A percentile compares a stretch with the other conserved stretches of the same genome.
phyloP scores from a whole-genome alignment of 2,888 invertebrate genomes.

The Pantelozetes paolii region DNA sequence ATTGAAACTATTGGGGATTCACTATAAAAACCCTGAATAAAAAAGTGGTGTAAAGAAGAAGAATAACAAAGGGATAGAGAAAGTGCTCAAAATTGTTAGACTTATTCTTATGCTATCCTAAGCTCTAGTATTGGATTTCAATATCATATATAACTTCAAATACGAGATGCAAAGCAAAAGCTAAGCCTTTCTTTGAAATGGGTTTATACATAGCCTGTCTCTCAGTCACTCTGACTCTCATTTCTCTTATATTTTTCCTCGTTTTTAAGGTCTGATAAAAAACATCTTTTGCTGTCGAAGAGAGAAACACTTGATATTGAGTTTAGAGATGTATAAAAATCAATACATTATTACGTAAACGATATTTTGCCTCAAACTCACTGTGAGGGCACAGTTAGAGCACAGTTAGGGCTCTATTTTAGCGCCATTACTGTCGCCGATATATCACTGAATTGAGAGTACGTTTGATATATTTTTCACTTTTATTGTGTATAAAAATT shows the following conservation, averaged over 20 bases:
- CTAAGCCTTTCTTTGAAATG: conserved; percentile 11
- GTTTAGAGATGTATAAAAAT: conserved; percentile 11
- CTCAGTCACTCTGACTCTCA: not conserved
- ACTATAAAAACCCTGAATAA: not conserved
- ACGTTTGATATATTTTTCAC: not conserved
- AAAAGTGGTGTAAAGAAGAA: not conserved
- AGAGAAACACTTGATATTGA: conserved; percentile 8
- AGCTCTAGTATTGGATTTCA: conserved; percentile 19
- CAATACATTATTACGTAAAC: conserved; percentile 32
- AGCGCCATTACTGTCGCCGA: not conserved
- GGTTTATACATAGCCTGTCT: not conserved
- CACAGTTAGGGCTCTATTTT: not conserved
- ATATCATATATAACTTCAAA: conserved; percentile 8
- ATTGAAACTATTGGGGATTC: conserved; percentile 31
- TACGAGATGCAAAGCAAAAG: conserved; percentile 18
- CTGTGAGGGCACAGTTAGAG: not conserved
- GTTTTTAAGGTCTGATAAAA: conserved; percentile 24
- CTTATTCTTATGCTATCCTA: not conserved
- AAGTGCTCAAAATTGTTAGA: not conserved
- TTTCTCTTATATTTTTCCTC: conserved; percentile 2
- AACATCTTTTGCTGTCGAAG: conserved; percentile 23
- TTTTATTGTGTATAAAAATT: not conserved
- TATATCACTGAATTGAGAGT: not conserved
- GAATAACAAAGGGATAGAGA: conserved; percentile 11
- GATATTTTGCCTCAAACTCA: conserved; percentile 26